Base-by-base conservation (phyloP, 2,113 vertebrate genomes). In the Struthio camelus region DNA sequence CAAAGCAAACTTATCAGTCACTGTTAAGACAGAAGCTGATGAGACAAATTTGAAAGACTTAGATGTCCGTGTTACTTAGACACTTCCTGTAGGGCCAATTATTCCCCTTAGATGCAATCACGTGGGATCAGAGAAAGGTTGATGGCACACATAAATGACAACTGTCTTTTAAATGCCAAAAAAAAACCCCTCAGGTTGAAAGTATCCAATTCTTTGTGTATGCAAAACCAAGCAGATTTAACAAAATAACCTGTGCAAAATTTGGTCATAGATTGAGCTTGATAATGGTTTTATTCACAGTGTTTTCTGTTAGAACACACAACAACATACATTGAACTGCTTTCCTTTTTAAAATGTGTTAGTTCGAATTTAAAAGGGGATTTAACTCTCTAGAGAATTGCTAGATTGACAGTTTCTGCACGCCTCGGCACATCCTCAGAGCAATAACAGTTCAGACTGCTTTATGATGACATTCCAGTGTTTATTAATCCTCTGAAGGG, bases 21-120 rank as follows among this genome's bases (percentile, higher is more conserved):
- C 93, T 96, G 65, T 91, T 85, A 96, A 92, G 87, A 83, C 27
- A 92, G 83, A 85, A 78, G 73, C 50, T 94, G 80, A 93, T 84
- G 88, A 94, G 85, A 69, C 88, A 89, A 50, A 76, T 87, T 92
- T 69, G 36, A 87, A 96, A 95, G 78, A 86, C 61, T 84, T 76
- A 12, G 48, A n/a, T 95, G 76, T 94, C 89, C 32, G 2, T 67
- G 90, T 94, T 88, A 46, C 93, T 94, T 90, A 84, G 73, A 91
- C 85, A 77, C 48, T 79, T 85, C 78, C 50, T 42, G 27, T 40
- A 65, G 75, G 66, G 80, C 83, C 91, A 95, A 95, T 94, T 64
- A 38, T 75, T 76, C 83, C 70, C 61, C 40, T 94, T 94, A 87
- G 67, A 76, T 71, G 20, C 50, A 84, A 16, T 92, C 90, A 79